Conservation (phyloP, 53 echinoderm and acorn worm genomes). For the Echinarachnius parma region DNA sequence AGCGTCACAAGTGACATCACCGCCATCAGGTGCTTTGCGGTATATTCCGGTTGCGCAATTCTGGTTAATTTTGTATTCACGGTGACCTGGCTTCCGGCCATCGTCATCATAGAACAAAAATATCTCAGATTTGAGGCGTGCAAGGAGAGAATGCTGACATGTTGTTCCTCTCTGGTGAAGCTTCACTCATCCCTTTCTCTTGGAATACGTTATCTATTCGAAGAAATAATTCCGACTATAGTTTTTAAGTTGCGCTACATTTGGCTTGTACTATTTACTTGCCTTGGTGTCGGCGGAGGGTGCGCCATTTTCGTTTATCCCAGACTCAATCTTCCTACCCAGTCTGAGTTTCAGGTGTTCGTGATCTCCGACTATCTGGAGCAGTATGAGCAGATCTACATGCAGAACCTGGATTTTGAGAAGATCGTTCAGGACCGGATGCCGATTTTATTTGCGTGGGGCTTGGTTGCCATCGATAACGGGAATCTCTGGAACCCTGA, state of each 20-base stretch:
- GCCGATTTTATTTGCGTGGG: slow-evolving; percentile 61
- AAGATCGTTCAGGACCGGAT: slow-evolving; percentile 31
- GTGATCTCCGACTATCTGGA: slow-evolving; percentile 61
- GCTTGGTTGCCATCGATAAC: slow-evolving; percentile 59
- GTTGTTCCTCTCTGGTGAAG: neutral
- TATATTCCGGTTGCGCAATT: slow-evolving; percentile 79
- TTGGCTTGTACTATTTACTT: slow-evolving; percentile 58
- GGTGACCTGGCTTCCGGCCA: slow-evolving; percentile 81
- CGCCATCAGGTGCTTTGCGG: slow-evolving; percentile 78
- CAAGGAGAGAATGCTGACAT: neutral
- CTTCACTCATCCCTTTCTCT: neutral
- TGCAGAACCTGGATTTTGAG: slow-evolving; percentile 57
- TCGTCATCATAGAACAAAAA: slow-evolving; percentile 68
- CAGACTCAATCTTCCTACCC: slow-evolving; percentile 57
- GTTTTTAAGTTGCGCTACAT: slow-evolving; percentile 67
- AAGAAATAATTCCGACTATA: slow-evolving; percentile 47
- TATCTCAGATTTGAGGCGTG: slow-evolving; percentile 10
- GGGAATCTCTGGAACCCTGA: slow-evolving; percentile 84
- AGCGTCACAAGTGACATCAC: slow-evolving; percentile 76
- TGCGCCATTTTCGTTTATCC: slow-evolving; percentile 66
- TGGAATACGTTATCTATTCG: slow-evolving; percentile 27
- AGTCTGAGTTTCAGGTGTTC: slow-evolving; percentile 76
- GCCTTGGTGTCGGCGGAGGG: slow-evolving; percentile 60
- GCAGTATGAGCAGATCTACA: slow-evolving; percentile 56
- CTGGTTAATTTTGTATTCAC: slow-evolving; percentile 78